These are phyloP conservation scores for Pantherophis guttatus DNA, from an alignment of 2,113 vertebrate species.

Conservation along the genomic window DNA sequence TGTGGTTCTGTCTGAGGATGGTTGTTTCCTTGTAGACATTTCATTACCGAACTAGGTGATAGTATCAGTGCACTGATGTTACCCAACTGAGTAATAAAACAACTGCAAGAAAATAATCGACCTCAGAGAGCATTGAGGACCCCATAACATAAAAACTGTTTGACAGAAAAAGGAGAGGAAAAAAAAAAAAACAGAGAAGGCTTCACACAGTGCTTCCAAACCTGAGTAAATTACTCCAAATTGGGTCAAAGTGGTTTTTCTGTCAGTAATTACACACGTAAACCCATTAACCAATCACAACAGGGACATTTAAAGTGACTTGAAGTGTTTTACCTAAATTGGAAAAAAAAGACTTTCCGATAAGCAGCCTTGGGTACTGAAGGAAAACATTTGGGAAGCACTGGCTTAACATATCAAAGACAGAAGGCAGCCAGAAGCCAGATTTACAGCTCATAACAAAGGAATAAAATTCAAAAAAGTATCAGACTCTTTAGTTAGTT, in stretches of 20 bases:
- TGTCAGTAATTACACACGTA: neutral
- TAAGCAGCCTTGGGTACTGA: neutral
- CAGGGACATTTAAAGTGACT: neutral
- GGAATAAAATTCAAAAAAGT: conserved; percentile 65
- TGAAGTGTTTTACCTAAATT: neutral
- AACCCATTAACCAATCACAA: neutral
- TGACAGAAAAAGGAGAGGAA: conserved; percentile 72
- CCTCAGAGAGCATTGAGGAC: neutral
- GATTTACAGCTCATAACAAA: conserved; percentile 65
- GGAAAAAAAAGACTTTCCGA: neutral
- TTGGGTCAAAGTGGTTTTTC: neutral
- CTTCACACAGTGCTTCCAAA: neutral
- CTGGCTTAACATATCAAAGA: conserved; percentile 57
- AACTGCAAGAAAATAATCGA: neutral
- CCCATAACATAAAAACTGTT: conserved; percentile 63
- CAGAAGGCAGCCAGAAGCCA: conserved; percentile 63
- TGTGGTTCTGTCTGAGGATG: neutral
- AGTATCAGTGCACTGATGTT: neutral
- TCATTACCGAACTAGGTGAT: neutral
- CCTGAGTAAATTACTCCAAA: neutral
- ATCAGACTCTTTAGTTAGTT: conserved; percentile 55
- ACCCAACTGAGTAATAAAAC: neutral
- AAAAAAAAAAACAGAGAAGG: conserved; percentile 33
- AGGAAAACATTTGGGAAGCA: neutral
- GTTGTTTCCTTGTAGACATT: neutral